Conservation (phyloP, 2,888 invertebrate species). For the Pyrochroa serraticornis region DNA sequence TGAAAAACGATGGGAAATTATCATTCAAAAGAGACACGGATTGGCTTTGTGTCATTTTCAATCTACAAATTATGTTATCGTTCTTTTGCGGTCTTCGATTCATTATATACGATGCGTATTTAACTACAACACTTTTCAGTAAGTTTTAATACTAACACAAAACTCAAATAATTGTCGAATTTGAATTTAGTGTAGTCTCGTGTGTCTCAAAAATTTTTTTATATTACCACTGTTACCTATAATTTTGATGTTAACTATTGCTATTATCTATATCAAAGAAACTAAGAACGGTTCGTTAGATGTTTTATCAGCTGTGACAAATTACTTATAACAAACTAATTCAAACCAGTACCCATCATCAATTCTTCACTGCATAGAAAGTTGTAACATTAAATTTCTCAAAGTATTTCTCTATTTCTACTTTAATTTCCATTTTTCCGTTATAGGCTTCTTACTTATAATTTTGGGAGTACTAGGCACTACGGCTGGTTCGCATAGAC, state of each 20-base stretch:
- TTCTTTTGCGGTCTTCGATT: slow-evolving; percentile 70
- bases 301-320: too few species aligned
- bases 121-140: slow-evolving; percentile 48
- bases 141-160: slow-evolving; percentile 36
- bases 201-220: too few species aligned
- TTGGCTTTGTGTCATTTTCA: slow-evolving; percentile 77
- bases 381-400: too few species aligned
- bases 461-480: slow-evolving; percentile 75
- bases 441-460: slow-evolving; percentile 69
- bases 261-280: too few species aligned
- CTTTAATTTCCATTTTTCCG: slow-evolving; percentile 22
- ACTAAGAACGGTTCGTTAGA: too few species aligned
- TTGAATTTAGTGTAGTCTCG: background rate
- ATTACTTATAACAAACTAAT: too few species aligned
- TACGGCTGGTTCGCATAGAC: slow-evolving; percentile 89
- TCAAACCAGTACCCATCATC: too few species aligned
- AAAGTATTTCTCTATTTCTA: too few species aligned
- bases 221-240: too few species aligned
- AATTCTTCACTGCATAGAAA: too few species aligned
- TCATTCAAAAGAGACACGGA: slow-evolving; percentile 65
- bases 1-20: slow-evolving; percentile 9
- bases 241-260: too few species aligned
- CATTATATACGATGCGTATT: slow-evolving; percentile 52
- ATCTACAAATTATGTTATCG: slow-evolving; percentile 74
- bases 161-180: background rate